Evolutionary conservation across 2,113 vertebrate species (phyloP).

Genomic region (Arothron firmamentum): DNA sequence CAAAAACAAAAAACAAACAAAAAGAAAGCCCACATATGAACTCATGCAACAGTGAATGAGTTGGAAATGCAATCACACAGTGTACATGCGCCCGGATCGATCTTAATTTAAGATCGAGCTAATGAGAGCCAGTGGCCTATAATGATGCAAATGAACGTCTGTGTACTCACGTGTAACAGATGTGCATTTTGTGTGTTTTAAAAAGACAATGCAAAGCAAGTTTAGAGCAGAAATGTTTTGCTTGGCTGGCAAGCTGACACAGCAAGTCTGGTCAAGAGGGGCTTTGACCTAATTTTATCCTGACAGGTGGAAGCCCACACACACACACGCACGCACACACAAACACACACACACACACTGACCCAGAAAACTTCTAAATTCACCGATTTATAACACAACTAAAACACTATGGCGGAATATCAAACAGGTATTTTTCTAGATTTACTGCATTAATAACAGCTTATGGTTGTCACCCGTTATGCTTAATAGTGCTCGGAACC

Average conservation of each 20-base stretch:
- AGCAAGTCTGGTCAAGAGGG: slow-evolving; percentile 11
- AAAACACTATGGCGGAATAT: neutral
- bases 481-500: neutral
- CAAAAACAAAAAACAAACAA: neutral
- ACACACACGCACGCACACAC: slow-evolving; percentile 4
- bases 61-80: neutral
- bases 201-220: too few species aligned
- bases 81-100: neutral
- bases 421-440: too few species aligned
- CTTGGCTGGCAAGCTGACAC: slow-evolving; percentile 25
- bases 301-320: slow-evolving; percentile 11
- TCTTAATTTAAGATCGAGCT: slow-evolving; percentile 5
- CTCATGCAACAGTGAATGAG: neutral
- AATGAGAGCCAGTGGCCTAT: slow-evolving; percentile 2
- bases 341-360: slow-evolving; percentile 6
- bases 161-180: neutral
- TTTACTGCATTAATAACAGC: too few species aligned
- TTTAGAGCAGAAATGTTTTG: neutral
- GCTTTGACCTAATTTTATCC: slow-evolving; percentile 28
- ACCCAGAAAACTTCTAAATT: slow-evolving; percentile 36
- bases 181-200: neutral
- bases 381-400: neutral
- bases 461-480: too few species aligned
- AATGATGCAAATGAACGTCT: neutral
- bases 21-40: neutral